A percentile compares a stretch with the other conserved stretches of the same genome.
These are phyloP conservation scores for Apotomis turbidana DNA, from an alignment of 2,888 invertebrate genomes.

Conservation along the genomic window DNA sequence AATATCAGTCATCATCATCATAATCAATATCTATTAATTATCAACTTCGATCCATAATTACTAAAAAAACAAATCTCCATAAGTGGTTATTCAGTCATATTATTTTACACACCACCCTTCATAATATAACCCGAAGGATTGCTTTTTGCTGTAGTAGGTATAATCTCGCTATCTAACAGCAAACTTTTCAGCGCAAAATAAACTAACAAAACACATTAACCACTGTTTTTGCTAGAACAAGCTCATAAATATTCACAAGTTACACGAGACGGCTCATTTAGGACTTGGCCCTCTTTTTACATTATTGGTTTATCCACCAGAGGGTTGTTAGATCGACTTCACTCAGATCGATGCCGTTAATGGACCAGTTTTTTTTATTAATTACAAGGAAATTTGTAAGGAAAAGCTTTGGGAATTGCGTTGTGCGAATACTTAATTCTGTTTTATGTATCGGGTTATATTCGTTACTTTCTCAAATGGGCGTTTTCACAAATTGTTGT, in stretches of 20 bases:
- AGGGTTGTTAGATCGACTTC: slow-evolving; percentile 76
- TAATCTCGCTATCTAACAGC: not conserved
- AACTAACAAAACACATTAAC: slow-evolving; percentile 63
- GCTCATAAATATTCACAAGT: slow-evolving; percentile 82
- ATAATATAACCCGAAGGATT: too few relatives aligned
- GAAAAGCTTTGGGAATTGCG: slow-evolving; percentile 45
- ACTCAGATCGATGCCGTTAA: slow-evolving; percentile 74
- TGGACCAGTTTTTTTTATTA: slow-evolving; percentile 74
- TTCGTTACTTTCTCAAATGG: not conserved
- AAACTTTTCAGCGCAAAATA: slow-evolving; percentile 23
- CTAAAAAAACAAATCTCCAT: too few relatives aligned
- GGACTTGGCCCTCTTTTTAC: slow-evolving; percentile 77
- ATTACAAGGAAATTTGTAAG: slow-evolving; percentile 60
- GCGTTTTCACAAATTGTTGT: too few relatives aligned
- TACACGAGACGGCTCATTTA: slow-evolving; percentile 80
- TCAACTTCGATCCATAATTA: too few relatives aligned
- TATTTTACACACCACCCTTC: too few relatives aligned
- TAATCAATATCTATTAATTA: too few relatives aligned
- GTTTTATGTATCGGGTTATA: not conserved
- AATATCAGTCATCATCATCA: too few relatives aligned
- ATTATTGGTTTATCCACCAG: slow-evolving; percentile 79
- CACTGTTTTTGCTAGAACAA: slow-evolving; percentile 61
- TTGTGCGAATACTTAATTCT: not conserved
- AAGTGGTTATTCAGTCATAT: too few relatives aligned
- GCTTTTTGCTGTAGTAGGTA: not conserved